phyloP scores from a whole-genome alignment of 64 coral and sea anemone species.

The Porites australiensis region DNA sequence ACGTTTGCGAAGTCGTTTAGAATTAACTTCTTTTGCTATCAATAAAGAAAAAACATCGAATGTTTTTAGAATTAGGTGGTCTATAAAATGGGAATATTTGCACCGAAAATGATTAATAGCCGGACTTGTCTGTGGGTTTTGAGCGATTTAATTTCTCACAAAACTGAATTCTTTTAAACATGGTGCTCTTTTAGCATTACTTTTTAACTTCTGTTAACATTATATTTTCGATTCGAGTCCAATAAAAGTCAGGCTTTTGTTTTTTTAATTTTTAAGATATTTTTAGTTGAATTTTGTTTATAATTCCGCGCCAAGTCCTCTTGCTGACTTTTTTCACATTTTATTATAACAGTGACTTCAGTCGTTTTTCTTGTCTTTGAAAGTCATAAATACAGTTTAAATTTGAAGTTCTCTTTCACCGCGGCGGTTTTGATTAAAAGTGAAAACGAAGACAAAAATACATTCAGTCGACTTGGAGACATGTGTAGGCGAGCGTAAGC shows the following conservation, averaged over 20 bases:
- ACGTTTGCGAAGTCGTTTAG: background rate
- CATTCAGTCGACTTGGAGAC: background rate
- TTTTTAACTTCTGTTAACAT: background rate
- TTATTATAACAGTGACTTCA: too few species aligned
- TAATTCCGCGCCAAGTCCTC: too few species aligned
- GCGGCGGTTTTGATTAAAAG: background rate
- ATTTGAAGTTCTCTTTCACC: background rate
- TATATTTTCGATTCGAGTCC: background rate
- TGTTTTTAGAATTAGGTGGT: background rate
- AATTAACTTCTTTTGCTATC: background rate
- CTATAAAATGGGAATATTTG: background rate
- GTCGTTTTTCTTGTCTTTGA: background rate
- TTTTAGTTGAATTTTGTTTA: too few species aligned
- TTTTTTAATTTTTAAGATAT: background rate
- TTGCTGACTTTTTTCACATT: too few species aligned
- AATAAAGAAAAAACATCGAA: background rate
- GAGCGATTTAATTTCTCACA: too few species aligned
- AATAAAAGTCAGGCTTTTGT: too few species aligned
- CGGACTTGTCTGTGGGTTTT: background rate
- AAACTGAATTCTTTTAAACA: too few species aligned
- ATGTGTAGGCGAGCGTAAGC: too few species aligned
- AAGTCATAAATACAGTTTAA: background rate
- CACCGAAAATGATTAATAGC: background rate
- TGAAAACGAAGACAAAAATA: background rate
- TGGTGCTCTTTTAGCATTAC: too few species aligned